A percentile compares a stretch with the other conserved stretches of the same genome.
phyloP scores from a whole-genome alignment of 2,888 invertebrate genomes.

The Chymomyza amoena region DNA sequence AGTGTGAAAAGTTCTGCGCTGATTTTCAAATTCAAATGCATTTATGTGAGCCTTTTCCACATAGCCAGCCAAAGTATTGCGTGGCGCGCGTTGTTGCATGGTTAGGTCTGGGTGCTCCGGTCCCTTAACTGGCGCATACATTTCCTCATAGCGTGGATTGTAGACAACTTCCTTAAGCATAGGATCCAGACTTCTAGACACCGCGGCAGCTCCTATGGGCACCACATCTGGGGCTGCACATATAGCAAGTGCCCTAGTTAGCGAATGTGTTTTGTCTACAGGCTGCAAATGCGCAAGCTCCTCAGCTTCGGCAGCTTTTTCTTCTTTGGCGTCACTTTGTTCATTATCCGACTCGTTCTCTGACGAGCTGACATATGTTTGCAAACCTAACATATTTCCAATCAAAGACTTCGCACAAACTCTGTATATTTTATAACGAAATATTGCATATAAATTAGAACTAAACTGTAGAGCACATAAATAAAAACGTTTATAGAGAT shows the following conservation, averaged over 20 bases:
- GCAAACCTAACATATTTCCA: conserved; percentile 85
- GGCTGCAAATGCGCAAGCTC: conserved; percentile 81
- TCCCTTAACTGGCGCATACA: conserved; percentile 94
- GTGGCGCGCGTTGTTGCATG: conserved; percentile 90
- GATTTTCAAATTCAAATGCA: conserved; percentile 98
- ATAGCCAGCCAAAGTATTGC: conserved; percentile 96
- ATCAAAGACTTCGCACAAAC: conserved; percentile 45
- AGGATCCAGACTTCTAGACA: conserved; percentile 86
- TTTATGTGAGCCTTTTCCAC: conserved; percentile 97
- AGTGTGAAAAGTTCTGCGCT: conserved; percentile 94
- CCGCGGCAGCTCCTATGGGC: conserved; percentile 87
- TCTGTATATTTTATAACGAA: conserved; percentile 61
- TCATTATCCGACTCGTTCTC: conserved; percentile 81
- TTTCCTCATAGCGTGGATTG: conserved; percentile 96
- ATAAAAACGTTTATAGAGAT: conserved; percentile 60
- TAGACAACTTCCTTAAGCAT: conserved; percentile 89
- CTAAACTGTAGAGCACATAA: conserved; percentile 56
- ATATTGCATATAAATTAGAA: conserved; percentile 59
- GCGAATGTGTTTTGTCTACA: conserved; percentile 80
- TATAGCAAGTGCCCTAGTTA: conserved; percentile 84
- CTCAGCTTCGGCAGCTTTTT: conserved; percentile 79
- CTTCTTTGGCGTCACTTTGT: conserved; percentile 21
- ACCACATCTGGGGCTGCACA: conserved; percentile 91
- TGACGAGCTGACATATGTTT: conserved; percentile 87
- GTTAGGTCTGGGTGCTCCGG: conserved; percentile 96